phyloP scores from a whole-genome alignment of 1,140 invertebrate species.

The Drosophila lacteicornis region DNA sequence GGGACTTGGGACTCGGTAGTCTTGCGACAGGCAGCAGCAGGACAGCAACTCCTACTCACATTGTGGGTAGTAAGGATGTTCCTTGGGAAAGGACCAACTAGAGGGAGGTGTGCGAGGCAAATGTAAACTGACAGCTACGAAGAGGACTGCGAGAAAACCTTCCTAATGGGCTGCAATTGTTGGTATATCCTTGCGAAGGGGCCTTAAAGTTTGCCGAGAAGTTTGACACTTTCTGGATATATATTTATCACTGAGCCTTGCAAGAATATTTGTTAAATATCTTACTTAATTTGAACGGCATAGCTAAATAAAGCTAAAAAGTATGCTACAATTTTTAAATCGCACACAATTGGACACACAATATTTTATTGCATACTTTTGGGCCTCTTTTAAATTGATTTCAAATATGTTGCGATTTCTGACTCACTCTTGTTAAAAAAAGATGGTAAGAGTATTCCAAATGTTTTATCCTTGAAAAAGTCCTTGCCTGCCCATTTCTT shows the following conservation, averaged over 20 bases:
- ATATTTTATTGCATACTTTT: neutral
- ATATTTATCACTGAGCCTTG: conserved; percentile 1
- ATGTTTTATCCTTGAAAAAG: neutral
- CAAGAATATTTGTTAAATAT: neutral
- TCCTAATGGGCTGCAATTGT: conserved; percentile 40
- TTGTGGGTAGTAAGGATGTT: neutral
- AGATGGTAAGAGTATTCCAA: conserved; percentile 3
- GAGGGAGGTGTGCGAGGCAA: conserved; percentile 20
- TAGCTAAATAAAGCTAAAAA: neutral
- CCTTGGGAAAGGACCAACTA: neutral
- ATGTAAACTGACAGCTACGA: conserved; percentile 53
- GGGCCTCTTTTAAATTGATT: neutral
- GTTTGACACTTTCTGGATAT: conserved; percentile 3
- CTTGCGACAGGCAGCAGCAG: conserved; percentile 45
- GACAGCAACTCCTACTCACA: conserved; percentile 42
- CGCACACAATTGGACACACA: too few relatives aligned
- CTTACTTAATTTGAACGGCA: neutral
- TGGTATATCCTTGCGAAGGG: conserved; percentile 9
- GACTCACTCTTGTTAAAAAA: too few relatives aligned
- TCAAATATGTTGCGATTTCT: neutral
- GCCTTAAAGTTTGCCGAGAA: neutral
- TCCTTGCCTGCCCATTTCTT: conserved; percentile 27
- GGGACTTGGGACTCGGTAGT: conserved; percentile 18
- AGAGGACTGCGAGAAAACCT: conserved; percentile 37
- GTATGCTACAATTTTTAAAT: neutral